Conservation (phyloP, 1,140 invertebrate species). For the Luehdorfia chinensis region DNA sequence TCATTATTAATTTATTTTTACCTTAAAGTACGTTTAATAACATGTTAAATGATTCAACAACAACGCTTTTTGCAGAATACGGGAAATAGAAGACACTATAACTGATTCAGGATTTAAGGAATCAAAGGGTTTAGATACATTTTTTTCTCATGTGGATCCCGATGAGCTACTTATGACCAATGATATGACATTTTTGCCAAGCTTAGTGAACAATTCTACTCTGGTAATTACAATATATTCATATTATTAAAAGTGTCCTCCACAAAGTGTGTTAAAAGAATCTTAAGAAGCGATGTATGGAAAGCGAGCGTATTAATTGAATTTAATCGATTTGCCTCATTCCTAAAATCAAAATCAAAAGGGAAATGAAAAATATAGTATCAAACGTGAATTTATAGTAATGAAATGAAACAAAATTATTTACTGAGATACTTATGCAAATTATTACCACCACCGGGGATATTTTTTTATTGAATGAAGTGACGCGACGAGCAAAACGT, state of each 20-base stretch:
- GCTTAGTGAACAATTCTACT: slow-evolving; percentile 23
- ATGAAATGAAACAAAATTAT: too few relatives aligned
- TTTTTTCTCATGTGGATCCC: slow-evolving; percentile 37
- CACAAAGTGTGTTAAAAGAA: too few relatives aligned
- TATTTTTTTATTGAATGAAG: too few relatives aligned
- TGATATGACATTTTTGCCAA: slow-evolving; percentile 44
- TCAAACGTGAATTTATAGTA: too few relatives aligned
- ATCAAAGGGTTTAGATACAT: slow-evolving; percentile 30
- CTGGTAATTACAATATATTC: slow-evolving; percentile 39
- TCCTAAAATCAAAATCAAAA: too few relatives aligned
- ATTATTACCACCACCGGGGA: too few relatives aligned
- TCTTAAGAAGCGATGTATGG: too few relatives aligned
- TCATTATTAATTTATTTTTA: background rate
- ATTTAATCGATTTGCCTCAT: too few relatives aligned
- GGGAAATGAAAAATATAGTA: too few relatives aligned
- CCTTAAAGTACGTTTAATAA: background rate
- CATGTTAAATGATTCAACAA: slow-evolving; percentile 37
- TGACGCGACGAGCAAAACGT: too few relatives aligned
- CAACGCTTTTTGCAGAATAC: slow-evolving; percentile 51
- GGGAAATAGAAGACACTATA: slow-evolving; percentile 74
- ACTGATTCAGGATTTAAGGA: slow-evolving; percentile 52
- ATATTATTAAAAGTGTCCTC: background rate
- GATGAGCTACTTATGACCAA: slow-evolving; percentile 45
- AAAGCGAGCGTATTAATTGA: too few relatives aligned
- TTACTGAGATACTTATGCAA: too few relatives aligned